A percentile compares a stretch with the other conserved stretches of the same genome.
These are phyloP conservation scores for Chionodraco myersi DNA, from an alignment of 2,113 vertebrate genomes.

Conservation along the genomic window DNA sequence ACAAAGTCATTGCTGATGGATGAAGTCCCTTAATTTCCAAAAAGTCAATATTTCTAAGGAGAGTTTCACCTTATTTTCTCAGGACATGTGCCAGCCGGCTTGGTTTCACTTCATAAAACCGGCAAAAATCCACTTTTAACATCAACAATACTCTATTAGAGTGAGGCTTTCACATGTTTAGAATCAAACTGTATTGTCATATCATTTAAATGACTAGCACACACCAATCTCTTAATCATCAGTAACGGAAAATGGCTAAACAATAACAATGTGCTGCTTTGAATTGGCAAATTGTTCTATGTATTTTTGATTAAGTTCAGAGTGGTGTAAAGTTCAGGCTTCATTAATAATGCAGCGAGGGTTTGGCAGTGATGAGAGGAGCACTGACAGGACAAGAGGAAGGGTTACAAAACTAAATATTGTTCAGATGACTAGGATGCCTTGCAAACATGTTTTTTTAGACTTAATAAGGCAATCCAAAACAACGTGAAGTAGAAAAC, in stretches of 20 bases:
- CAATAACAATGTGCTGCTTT: background rate
- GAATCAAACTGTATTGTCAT: too few relatives aligned
- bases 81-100: constrained; percentile 5
- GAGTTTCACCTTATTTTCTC: constrained; percentile 9
- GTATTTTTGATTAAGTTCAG: constrained; percentile 34
- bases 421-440: background rate
- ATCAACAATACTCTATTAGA: too few relatives aligned
- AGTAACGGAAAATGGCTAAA: background rate
- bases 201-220: background rate
- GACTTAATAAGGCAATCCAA: background rate
- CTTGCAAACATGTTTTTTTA: background rate
- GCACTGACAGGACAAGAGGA: background rate
- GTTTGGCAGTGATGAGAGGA: constrained; percentile 41
- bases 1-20: background rate
- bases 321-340: constrained; percentile 66
- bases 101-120: constrained; percentile 25
- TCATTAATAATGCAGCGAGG: constrained; percentile 87
- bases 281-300: background rate
- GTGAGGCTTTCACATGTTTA: too few relatives aligned
- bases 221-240: background rate
- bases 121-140: background rate
- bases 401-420: background rate
- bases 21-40: constrained; percentile 3
- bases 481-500: background rate
- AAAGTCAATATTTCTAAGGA: constrained; percentile 3